phyloP scores from a whole-genome alignment of 1,140 invertebrate species.

The Brachionus rubens region DNA sequence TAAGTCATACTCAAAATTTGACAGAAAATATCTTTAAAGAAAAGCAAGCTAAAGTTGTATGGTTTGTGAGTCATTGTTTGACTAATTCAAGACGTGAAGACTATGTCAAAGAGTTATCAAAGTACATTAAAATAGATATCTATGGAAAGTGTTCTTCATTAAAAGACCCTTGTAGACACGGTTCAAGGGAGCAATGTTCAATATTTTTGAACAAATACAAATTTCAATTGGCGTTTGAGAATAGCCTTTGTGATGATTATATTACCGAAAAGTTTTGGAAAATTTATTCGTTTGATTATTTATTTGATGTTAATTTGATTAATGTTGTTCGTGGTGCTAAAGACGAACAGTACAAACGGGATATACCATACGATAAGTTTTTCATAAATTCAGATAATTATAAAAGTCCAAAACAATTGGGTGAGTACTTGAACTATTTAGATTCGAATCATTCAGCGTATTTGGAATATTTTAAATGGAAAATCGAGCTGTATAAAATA shows the following conservation, averaged over 20 bases:
- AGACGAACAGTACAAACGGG: slow-evolving; percentile 78
- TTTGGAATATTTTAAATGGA: slow-evolving; percentile 61
- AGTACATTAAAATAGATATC: slow-evolving; percentile 64
- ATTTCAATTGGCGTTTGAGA: slow-evolving; percentile 52
- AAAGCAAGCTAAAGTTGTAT: slow-evolving; percentile 57
- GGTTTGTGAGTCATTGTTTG: slow-evolving; percentile 67
- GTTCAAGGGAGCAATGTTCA: not conserved
- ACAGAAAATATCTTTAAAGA: not conserved
- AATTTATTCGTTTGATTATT: not conserved
- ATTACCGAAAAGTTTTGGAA: slow-evolving; percentile 48
- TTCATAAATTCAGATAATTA: slow-evolving; percentile 57
- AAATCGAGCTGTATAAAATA: slow-evolving; percentile 48
- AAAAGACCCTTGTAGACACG: not conserved
- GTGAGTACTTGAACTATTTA: slow-evolving; percentile 56
- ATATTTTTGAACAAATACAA: slow-evolving; percentile 2
- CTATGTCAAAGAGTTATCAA: slow-evolving; percentile 63
- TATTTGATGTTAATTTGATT: slow-evolving; percentile 55
- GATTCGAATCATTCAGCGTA: slow-evolving; percentile 57
- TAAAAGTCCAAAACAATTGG: slow-evolving; percentile 51
- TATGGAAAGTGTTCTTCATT: slow-evolving; percentile 65
- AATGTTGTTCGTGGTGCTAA: slow-evolving; percentile 90
- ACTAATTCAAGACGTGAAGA: slow-evolving; percentile 61
- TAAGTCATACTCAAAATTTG: not conserved
- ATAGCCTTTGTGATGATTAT: slow-evolving; percentile 41
- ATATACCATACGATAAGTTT: slow-evolving; percentile 67